phyloP scores from a whole-genome alignment of 2,888 invertebrate species.

The Eurois occulta region DNA sequence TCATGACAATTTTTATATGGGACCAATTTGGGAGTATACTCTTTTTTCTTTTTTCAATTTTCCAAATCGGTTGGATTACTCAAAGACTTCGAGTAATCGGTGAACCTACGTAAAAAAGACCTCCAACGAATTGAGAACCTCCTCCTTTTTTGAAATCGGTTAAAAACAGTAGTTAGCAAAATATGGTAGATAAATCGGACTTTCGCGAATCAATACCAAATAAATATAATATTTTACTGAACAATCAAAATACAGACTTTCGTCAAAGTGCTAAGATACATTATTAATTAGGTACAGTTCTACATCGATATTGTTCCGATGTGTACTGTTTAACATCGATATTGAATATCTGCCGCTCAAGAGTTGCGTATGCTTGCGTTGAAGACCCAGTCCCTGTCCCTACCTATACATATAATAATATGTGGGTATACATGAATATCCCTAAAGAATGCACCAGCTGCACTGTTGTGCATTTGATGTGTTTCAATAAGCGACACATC shows the following conservation, averaged over 20 bases:
- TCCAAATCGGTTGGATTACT: too few relatives aligned
- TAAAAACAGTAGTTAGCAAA: background rate
- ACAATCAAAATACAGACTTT: background rate
- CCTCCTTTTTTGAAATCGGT: too few relatives aligned
- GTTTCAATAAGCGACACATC: background rate
- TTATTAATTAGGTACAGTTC: background rate
- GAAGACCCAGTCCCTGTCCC: too few relatives aligned
- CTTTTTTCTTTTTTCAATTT: too few relatives aligned
- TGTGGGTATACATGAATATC: background rate
- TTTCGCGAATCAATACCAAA: background rate
- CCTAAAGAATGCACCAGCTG: conserved; percentile 14
- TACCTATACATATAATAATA: background rate
- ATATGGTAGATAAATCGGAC: background rate
- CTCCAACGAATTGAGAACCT: too few relatives aligned
- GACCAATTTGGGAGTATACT: too few relatives aligned
- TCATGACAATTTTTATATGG: too few relatives aligned
- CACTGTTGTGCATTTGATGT: background rate
- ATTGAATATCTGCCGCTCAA: background rate
- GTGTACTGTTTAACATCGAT: background rate
- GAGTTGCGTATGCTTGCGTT: background rate
- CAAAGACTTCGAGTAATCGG: too few relatives aligned
- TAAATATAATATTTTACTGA: background rate
- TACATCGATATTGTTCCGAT: background rate
- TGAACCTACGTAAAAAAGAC: too few relatives aligned
- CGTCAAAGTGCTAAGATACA: background rate